phyloP scores from a whole-genome alignment of 2,888 invertebrate genomes.

The Diplolepis rosae region DNA sequence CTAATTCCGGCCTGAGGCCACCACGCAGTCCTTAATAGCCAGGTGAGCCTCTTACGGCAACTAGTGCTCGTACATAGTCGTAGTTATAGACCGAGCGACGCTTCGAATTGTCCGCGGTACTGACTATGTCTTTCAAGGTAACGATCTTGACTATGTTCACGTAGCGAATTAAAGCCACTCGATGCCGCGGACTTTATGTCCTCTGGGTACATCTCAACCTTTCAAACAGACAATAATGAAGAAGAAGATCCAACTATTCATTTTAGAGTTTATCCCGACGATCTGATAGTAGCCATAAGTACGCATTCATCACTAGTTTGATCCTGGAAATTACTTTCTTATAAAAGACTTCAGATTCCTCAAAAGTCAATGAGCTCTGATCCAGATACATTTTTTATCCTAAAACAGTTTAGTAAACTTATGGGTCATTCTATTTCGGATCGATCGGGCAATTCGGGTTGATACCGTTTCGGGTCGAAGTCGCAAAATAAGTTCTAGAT shows the following conservation, averaged over 20 bases:
- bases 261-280: slow-evolving; percentile 26
- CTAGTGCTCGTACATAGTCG: slow-evolving; percentile 60
- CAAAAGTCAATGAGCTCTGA: background rate
- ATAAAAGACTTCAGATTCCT: background rate
- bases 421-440: too few species aligned
- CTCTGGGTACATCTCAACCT: slow-evolving; percentile 24
- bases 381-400: background rate
- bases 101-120: slow-evolving; percentile 13
- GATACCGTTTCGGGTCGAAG: too few species aligned
- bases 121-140: slow-evolving; percentile 27
- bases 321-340: background rate
- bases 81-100: slow-evolving; percentile 47
- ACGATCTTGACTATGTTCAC: slow-evolving; percentile 27
- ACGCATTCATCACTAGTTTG: slow-evolving; percentile 20
- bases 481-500: too few species aligned
- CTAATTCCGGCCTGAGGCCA: slow-evolving; percentile 72
- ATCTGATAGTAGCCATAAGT: slow-evolving; percentile 25
- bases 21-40: slow-evolving; percentile 73
- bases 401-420: too few species aligned
- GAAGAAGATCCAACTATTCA: slow-evolving; percentile 27
- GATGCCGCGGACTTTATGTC: slow-evolving; percentile 20
- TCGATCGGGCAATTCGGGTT: too few species aligned
- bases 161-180: slow-evolving; percentile 14
- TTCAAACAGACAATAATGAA: slow-evolving; percentile 27
- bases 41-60: slow-evolving; percentile 70